Evolutionary conservation across 1,140 invertebrate species (phyloP), one percentile per base, ranked within the genome.

Genomic region (Micrasema longulum): DNA sequence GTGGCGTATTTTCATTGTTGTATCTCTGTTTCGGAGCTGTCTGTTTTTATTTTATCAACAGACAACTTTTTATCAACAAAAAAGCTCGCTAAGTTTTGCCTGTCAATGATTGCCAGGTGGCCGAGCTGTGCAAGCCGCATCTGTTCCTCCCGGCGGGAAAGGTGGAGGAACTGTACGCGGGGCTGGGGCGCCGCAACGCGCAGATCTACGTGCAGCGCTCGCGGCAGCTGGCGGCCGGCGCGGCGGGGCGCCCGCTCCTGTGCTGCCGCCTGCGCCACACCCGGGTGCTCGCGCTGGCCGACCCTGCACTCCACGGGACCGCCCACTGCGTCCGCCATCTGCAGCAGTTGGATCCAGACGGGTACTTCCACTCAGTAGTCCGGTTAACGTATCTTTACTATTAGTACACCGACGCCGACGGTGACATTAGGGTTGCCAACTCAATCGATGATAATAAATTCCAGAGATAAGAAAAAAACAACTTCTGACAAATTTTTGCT

Each of bases 161-260:
- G 81, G 91, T 98, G 1, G 95, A 99, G 72, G 94, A 97, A 77
- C 84, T 99, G 0, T 95, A 97, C 79, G 88, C 89, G 0, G 93
- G 91, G 77, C 84, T 98, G 66, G 91, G 91, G 12, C 93, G 93
- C 71, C 96, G 95, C 79, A 97, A 97, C 81, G 92, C 95, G 1
- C 93, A 97, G 78, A 97, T 99, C 74, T 99, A 99, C 82, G 92
- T 99, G 38, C 94, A 98, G 79, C 86, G 83, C 2, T 96, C 67
- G 79, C 82, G 74, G 78, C 82, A 77, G 79, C 81, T 74, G 78
- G 80, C 76, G 88, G 91, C 72, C 85, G 95, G 64, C 93, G 92
- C 0, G 87, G 93, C 41, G 77, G 82, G 65, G 78, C 82, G 68
- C 79, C 80, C 22, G 80, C 57, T 76, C 12, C 12, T 47, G 6